These are phyloP conservation scores for Muntiacus muntjak DNA, from an alignment of 2,113 vertebrate species.

Conservation along the genomic window DNA sequence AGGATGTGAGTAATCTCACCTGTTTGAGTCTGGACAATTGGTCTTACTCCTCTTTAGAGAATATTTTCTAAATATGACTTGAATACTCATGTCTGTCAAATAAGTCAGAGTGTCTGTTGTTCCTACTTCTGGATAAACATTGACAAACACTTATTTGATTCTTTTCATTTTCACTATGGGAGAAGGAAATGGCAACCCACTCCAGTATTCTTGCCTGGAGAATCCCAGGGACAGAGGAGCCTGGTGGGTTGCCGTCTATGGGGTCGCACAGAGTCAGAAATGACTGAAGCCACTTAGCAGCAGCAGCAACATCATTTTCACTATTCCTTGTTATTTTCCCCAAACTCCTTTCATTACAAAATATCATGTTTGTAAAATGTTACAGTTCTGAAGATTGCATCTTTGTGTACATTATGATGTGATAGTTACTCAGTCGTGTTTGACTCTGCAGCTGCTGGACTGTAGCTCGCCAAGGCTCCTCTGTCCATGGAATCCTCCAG, in stretches of 20 bases:
- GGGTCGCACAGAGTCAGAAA: accelerated
- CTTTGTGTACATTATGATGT: neutral
- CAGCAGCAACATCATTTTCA: neutral
- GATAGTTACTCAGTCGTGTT: neutral
- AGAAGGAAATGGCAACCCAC: neutral
- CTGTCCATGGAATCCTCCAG: neutral
- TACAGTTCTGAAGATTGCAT: neutral
- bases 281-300: neutral
- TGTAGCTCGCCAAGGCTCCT: neutral
- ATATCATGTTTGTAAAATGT: neutral
- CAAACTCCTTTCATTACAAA: neutral
- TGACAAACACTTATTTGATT: neutral
- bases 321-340: neutral
- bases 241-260: neutral
- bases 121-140: neutral
- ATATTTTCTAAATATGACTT: conserved; percentile 23
- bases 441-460: neutral
- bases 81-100: neutral
- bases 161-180: neutral
- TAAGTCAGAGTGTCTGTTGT: neutral
- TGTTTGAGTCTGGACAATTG: neutral
- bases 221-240: neutral
- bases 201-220: neutral
- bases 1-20: neutral
- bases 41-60: neutral